Evolutionary conservation across 2,113 vertebrate genomes (phyloP), one percentile per base, ranked within the genome.

Genomic region (Otolemur garnettii): DNA sequence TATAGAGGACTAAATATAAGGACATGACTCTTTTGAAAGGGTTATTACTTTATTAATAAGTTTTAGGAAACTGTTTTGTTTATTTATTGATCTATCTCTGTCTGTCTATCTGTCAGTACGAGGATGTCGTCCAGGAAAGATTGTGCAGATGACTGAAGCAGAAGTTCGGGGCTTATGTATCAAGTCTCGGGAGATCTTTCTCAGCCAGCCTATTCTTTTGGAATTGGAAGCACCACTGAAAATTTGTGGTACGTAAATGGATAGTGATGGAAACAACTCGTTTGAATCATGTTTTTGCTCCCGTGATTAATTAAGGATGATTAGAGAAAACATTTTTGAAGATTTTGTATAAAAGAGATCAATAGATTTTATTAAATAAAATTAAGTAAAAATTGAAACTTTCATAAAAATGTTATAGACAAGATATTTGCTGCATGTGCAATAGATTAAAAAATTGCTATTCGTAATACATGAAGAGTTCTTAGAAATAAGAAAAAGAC

Each of bases 161-260:
- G 99, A 99, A 98, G 99, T 99, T 60, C 98, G 99, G 14, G 99
- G 99, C 57, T 98, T 99, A 89, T 99, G 99, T 98, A 99, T 99
- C 98, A 99, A 99, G 96, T 99, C 99, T 97, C 98, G 99, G 75
- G 99, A 99, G 98, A 99, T 99, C 98, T 99, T 99, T 98, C 99
- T 99, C 98, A 99, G 99, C 97, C 99, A 99, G 97, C 99, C 99
- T 88, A 99, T 99, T 98, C 99, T 99, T 75, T 98, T 99, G 96
- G 99, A 99, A 96, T 98, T 99, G 96, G 99, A 99, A 97, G 99
- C 99, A 79, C 99, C 99, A 7, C 98, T 99, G 93, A 99, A 99
- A 98, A 99, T 99, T 84, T 99, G 99, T 98, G 99, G 99, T 99
- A 57, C 59, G 7, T 97, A 94, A 92, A 90, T 82, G 81, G 21